Percentiles rank a stretch among this genome's conserved stretches.
Evolutionary conservation across 2,888 invertebrate species (phyloP).

Genomic region (Eustalomyia histrio): DNA sequence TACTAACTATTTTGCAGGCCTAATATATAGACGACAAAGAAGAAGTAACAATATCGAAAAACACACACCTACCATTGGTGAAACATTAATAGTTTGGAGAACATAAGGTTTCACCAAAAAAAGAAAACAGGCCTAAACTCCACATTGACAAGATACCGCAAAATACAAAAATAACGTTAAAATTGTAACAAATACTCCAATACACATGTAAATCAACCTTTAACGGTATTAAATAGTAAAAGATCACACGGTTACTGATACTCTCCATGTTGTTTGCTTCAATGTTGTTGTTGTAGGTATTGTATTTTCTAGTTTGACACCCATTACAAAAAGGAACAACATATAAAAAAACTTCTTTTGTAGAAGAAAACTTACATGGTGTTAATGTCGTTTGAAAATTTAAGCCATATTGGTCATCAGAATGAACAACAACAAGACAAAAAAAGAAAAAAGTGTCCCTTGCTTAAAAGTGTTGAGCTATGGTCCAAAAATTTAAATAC

Average conservation of each 20-base stretch:
- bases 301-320: conserved; percentile 43
- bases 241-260: conserved; percentile 64
- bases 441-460: not conserved
- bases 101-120: conserved; percentile 30
- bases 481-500: too few species aligned
- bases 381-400: conserved; percentile 55
- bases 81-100: conserved; percentile 4
- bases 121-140: conserved; percentile 39
- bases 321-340: conserved; percentile 45
- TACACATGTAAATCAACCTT: conserved; percentile 59
- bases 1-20: conserved; percentile 59
- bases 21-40: conserved; percentile 54
- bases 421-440: not conserved
- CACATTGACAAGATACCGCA: conserved; percentile 43
- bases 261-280: conserved; percentile 7
- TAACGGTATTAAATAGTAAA: conserved; percentile 62
- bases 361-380: conserved; percentile 37
- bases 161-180: conserved; percentile 15
- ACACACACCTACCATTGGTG: conserved; percentile 10
- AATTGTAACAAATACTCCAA: conserved; percentile 41
- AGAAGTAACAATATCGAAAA: conserved; percentile 18
- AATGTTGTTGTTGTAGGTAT: conserved; percentile 11
- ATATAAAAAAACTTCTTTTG: conserved; percentile 20
- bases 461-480: too few species aligned
- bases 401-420: conserved; percentile 54